Percentiles rank a stretch among this genome's conserved stretches.
phyloP scores from a whole-genome alignment of 2,888 invertebrate species.

The Synergus japonicus region DNA sequence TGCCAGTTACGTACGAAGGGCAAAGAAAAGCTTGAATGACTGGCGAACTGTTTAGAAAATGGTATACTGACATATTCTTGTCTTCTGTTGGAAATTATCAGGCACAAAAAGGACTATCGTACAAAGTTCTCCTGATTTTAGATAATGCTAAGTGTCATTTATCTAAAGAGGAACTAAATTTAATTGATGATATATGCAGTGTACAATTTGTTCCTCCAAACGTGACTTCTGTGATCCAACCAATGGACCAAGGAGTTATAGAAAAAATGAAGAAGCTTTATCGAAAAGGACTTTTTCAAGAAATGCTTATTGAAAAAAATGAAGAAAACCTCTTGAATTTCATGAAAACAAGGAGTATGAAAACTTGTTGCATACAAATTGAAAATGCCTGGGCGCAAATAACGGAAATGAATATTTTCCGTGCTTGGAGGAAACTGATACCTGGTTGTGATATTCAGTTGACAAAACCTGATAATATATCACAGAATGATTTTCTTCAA shows the following conservation, averaged over 20 bases:
- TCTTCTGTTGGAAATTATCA: background rate
- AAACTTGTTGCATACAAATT: background rate
- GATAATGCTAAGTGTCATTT: background rate
- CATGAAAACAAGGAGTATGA: background rate
- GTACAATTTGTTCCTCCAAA: background rate
- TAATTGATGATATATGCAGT: background rate
- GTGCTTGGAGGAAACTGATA: background rate
- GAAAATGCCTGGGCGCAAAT: background rate
- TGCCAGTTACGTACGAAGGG: background rate
- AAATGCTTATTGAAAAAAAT: background rate
- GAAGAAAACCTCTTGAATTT: background rate
- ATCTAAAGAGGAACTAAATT: background rate
- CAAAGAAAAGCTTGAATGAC: background rate
- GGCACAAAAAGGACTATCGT: background rate
- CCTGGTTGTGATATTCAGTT: background rate
- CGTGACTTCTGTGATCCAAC: background rate
- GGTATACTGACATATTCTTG: background rate
- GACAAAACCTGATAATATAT: no score
- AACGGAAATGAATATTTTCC: background rate
- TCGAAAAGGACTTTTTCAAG: background rate
- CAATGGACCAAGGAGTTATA: background rate
- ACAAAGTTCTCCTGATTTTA: background rate
- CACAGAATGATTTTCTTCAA: no score
- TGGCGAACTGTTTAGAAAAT: background rate
- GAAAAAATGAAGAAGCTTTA: background rate